Percentiles rank a stretch among this genome's conserved stretches.
Conservation (phyloP, 2,797 vertebrate species). For the Anisognathus igniventris region DNA sequence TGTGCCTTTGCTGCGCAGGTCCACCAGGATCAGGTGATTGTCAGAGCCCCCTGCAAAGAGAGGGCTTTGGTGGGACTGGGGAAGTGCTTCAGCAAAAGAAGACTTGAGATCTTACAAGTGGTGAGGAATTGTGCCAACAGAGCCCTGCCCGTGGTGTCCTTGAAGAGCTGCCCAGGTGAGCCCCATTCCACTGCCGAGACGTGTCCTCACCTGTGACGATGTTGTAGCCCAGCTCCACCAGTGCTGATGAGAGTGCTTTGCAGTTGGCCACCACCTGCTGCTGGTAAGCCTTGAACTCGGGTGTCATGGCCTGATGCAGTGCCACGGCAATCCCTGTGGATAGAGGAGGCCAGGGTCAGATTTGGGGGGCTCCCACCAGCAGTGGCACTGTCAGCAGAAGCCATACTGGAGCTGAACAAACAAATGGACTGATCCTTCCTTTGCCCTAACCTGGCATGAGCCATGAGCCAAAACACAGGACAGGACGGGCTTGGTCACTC, state of each 20-base stretch:
- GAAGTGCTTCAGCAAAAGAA: not conserved
- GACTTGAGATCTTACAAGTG: not conserved
- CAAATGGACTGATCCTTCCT: not conserved
- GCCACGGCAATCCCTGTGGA: conserved; percentile 88
- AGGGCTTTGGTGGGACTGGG: not conserved
- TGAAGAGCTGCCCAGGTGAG: not conserved
- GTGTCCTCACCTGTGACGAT: conserved; percentile 85
- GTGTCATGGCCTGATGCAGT: conserved; percentile 88
- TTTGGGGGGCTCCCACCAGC: not conserved
- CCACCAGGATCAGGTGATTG: conserved; percentile 92
- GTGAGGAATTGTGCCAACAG: not conserved
- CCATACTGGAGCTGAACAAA: not conserved
- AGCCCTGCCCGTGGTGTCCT: rapidly evolving
- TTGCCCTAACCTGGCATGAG: rapidly evolving
- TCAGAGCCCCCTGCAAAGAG: conserved; percentile 87
- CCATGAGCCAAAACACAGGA: not conserved
- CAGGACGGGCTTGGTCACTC: not conserved
- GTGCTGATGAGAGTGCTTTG: conserved; percentile 73
- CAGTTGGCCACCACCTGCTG: conserved; percentile 89
- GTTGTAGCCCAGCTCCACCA: conserved; percentile 84
- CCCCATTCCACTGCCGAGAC: rapidly evolving
- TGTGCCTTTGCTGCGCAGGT: conserved; percentile 87
- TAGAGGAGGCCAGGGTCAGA: not conserved
- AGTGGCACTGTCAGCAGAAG: not conserved
- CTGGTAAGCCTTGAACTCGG: conserved; percentile 91